These are phyloP conservation scores for Pararge aegeria DNA, from an alignment of 1,140 invertebrate genomes.

Conservation along the genomic window DNA sequence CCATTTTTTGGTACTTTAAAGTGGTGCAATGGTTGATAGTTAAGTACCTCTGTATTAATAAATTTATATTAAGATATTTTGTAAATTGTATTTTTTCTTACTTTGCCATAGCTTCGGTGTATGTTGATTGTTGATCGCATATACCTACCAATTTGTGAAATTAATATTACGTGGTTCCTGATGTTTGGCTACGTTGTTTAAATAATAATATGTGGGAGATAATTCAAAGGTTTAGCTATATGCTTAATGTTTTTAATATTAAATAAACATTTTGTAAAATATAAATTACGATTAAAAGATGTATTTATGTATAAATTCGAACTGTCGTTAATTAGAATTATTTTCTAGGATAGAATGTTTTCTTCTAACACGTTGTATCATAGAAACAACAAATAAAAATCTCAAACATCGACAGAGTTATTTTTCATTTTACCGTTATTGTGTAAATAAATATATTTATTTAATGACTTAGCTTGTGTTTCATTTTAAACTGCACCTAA, in stretches of 20 bases:
- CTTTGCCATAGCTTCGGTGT: conserved; percentile 51
- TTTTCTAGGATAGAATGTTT: conserved; percentile 46
- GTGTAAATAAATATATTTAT: conserved; percentile 80
- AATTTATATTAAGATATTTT: conserved; percentile 44
- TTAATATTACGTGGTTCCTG: conserved; percentile 9
- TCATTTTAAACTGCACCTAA: conserved; percentile 43
- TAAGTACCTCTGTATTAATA: conserved; percentile 54
- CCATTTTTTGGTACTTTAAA: conserved; percentile 55
- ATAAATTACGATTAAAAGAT: conserved; percentile 62
- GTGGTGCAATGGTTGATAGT: conserved; percentile 67
- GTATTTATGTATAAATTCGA: conserved; percentile 71
- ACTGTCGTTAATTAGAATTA: conserved; percentile 62
- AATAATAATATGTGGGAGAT: conserved; percentile 25
- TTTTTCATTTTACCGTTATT: conserved; percentile 68
- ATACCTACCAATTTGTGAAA: conserved; percentile 17
- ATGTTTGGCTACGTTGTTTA: conserved; percentile 28
- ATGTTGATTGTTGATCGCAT: conserved; percentile 52
- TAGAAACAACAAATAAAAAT: conserved; percentile 49
- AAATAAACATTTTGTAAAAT: conserved; percentile 56
- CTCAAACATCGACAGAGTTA: conserved; percentile 68
- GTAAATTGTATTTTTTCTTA: conserved; percentile 41
- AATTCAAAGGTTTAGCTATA: conserved; percentile 34
- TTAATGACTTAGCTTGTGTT: conserved; percentile 63
- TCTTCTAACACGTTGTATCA: conserved; percentile 44
- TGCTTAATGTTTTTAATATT: conserved; percentile 55